Conservation (phyloP, 1,140 invertebrate species). For the Whitmania pigra region DNA sequence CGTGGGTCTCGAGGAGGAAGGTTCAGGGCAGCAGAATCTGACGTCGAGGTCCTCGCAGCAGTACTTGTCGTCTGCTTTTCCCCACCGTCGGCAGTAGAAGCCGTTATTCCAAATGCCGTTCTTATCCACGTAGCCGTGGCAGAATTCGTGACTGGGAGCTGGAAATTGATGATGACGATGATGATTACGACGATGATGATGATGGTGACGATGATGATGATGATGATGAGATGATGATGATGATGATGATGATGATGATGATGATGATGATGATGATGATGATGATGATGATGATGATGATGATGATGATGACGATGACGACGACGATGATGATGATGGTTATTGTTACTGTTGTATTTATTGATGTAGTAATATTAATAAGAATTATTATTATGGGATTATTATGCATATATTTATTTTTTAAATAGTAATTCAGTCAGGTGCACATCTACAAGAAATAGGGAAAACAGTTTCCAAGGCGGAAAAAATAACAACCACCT, state of each 20-base stretch:
- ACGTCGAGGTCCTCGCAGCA: constrained; percentile 20
- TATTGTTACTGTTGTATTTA: neutral
- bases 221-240: neutral
- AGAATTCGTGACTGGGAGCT: constrained; percentile 10
- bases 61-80: constrained; percentile 19
- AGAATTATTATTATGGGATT: too few relatives aligned
- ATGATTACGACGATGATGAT: neutral
- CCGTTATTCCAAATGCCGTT: constrained; percentile 26
- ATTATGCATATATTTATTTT: too few relatives aligned
- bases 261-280: neutral
- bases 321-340: neutral
- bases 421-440: too few relatives aligned
- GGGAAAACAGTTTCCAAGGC: too few relatives aligned
- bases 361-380: too few relatives aligned
- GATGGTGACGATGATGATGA: neutral
- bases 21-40: constrained; percentile 22
- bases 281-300: constrained; percentile 9
- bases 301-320: constrained; percentile 7
- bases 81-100: constrained; percentile 24
- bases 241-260: neutral
- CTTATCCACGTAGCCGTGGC: constrained; percentile 22
- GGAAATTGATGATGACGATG: neutral
- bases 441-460: too few relatives aligned
- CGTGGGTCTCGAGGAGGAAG: neutral
- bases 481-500: too few relatives aligned